Evolutionary conservation across 2,797 vertebrate genomes (phyloP).

Genomic region (Sebastes kiyomatsui): DNA sequence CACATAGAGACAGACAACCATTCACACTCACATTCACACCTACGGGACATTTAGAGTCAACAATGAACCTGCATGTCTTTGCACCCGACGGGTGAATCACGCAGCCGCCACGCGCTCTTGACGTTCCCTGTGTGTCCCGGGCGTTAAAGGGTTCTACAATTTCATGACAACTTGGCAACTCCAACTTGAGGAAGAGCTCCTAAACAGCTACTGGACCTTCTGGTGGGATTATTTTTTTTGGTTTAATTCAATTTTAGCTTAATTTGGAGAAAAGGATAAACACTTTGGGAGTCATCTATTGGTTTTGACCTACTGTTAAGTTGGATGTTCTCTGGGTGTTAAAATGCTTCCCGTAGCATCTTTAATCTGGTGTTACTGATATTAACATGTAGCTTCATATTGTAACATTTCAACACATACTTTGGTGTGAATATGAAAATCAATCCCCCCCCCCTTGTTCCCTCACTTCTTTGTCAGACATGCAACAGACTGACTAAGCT

Average conservation of each 20-base stretch:
- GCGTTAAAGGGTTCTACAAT: not conserved
- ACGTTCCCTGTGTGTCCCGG: no score
- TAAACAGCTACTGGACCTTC: not conserved
- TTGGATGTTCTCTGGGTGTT: not conserved
- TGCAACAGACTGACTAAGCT: conserved; percentile 21
- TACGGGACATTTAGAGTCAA: no score
- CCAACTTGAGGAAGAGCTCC: not conserved
- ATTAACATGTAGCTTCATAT: not conserved
- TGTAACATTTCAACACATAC: not conserved
- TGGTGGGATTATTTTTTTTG: not conserved
- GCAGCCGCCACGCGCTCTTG: no score
- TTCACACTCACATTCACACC: no score
- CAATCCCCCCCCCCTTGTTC: not conserved
- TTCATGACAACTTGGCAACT: not conserved
- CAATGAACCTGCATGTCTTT: no score
- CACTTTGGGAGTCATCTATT: not conserved
- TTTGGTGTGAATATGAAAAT: conserved; percentile 11
- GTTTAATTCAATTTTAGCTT: not conserved
- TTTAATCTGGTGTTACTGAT: not conserved
- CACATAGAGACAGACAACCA: no score
- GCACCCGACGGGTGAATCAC: no score
- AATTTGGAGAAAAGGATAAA: not conserved
- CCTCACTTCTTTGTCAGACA: conserved; percentile 1
- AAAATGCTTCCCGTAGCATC: not conserved
- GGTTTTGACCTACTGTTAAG: not conserved